phyloP scores from a whole-genome alignment of 2,888 invertebrate genomes.

The Exocentrus adspersus region DNA sequence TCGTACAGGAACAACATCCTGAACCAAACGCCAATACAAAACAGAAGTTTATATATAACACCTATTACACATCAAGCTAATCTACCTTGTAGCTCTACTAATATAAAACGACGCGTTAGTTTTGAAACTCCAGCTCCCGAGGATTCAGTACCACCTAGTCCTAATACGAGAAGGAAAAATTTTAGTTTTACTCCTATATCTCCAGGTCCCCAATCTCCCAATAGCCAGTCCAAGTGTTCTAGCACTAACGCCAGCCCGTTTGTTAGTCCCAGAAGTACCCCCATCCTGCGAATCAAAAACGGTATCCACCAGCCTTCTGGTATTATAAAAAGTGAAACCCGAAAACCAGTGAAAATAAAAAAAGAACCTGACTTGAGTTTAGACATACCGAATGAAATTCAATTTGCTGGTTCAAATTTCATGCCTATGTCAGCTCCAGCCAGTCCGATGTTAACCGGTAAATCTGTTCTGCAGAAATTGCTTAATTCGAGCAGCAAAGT shows the following conservation, averaged over 20 bases:
- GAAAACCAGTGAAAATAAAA: slow-evolving; percentile 52
- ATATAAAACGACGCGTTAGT: slow-evolving; percentile 66
- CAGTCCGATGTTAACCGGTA: slow-evolving; percentile 66
- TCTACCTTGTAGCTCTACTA: slow-evolving; percentile 32
- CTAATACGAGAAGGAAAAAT: slow-evolving; percentile 79
- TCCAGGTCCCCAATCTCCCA: slow-evolving; percentile 77
- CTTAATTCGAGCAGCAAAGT: slow-evolving; percentile 65
- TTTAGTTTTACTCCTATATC: slow-evolving; percentile 90
- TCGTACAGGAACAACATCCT: slow-evolving; percentile 25
- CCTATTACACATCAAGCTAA: slow-evolving; percentile 30
- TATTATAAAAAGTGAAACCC: slow-evolving; percentile 42
- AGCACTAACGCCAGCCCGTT: slow-evolving; percentile 82
- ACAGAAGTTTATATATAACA: slow-evolving; percentile 28
- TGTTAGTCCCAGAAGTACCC: slow-evolving; percentile 79
- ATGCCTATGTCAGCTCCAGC: slow-evolving; percentile 76
- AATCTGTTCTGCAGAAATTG: slow-evolving; percentile 63
- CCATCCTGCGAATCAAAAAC: slow-evolving; percentile 74
- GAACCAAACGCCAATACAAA: slow-evolving; percentile 32
- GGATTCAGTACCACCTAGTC: slow-evolving; percentile 74
- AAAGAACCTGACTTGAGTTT: slow-evolving; percentile 55
- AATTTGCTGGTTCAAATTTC: slow-evolving; percentile 58
- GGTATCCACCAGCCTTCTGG: slow-evolving; percentile 67
- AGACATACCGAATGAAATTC: slow-evolving; percentile 47
- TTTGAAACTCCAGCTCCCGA: slow-evolving; percentile 66
- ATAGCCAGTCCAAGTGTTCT: slow-evolving; percentile 68